Evolutionary conservation across 1,140 invertebrate species (phyloP).

Genomic region (Conopomorpha cramerella): DNA sequence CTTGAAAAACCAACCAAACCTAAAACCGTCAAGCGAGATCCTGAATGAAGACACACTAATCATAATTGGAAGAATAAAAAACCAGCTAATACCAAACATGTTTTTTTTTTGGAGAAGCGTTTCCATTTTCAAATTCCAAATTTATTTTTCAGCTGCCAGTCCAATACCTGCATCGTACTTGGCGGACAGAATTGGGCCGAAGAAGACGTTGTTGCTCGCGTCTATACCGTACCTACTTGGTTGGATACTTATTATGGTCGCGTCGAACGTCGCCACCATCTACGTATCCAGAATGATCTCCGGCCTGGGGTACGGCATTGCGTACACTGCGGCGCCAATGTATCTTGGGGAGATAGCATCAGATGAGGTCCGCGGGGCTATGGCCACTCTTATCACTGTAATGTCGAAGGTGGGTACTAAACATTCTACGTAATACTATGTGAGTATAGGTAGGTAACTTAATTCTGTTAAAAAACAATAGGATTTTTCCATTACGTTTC

Average conservation of each 20-base stretch:
- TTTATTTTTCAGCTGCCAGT: slow-evolving; percentile 47
- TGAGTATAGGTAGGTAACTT: too few relatives aligned
- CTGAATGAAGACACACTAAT: too few relatives aligned
- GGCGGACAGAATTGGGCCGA: slow-evolving; percentile 67
- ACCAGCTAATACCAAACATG: too few relatives aligned
- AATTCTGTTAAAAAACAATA: too few relatives aligned
- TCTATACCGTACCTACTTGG: slow-evolving; percentile 66
- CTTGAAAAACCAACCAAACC: too few relatives aligned
- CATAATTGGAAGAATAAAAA: too few relatives aligned
- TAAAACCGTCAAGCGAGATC: too few relatives aligned
- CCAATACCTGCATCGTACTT: slow-evolving; percentile 51
- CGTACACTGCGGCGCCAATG: slow-evolving; percentile 67
- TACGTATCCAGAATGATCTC: slow-evolving; percentile 61
- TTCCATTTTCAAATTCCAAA: too few relatives aligned
- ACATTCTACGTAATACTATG: too few relatives aligned
- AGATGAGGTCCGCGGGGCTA: slow-evolving; percentile 69
- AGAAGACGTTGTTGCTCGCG: slow-evolving; percentile 66
- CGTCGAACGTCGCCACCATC: slow-evolving; percentile 50
- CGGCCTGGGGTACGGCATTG: slow-evolving; percentile 70
- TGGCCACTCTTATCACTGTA: slow-evolving; percentile 72
- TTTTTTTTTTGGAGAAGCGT: too few relatives aligned
- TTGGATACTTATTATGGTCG: slow-evolving; percentile 68
- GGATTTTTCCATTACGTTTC: too few relatives aligned
- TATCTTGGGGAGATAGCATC: slow-evolving; percentile 72
- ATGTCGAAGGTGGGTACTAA: slow-evolving; percentile 55